phyloP scores from a whole-genome alignment of 2,797 vertebrate species.

The Eulemur mongoz region DNA sequence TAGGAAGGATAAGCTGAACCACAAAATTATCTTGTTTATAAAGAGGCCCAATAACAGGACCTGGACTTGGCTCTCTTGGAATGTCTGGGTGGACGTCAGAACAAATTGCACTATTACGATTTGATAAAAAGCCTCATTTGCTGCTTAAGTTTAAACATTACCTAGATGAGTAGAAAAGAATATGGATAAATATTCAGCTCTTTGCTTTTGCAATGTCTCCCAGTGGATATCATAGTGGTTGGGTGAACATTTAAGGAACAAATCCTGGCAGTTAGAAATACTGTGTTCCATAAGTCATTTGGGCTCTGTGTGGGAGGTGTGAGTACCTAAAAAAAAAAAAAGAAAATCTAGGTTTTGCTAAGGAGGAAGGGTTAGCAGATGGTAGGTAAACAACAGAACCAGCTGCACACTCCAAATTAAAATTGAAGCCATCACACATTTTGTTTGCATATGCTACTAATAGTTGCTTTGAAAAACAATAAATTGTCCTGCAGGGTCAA shows the following conservation, averaged over 20 bases:
- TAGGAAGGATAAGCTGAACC: not conserved
- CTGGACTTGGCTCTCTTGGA: not conserved
- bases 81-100: not conserved
- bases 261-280: not conserved
- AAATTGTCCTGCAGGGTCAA: constrained; percentile 55
- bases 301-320: not conserved
- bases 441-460: constrained; percentile 62
- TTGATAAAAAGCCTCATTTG: constrained; percentile 27
- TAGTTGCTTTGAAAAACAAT: constrained; percentile 65
- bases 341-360: not conserved
- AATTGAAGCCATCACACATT: constrained; percentile 47
- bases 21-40: not conserved
- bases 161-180: not conserved
- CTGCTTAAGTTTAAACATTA: not conserved
- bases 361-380: constrained; percentile 44
- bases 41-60: not conserved
- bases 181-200: not conserved
- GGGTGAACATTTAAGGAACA: not conserved
- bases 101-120: not conserved
- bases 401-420: constrained; percentile 47
- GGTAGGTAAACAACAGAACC: constrained; percentile 48
- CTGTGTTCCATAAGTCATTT: not conserved
- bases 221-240: not conserved
- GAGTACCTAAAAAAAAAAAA: not conserved
- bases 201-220: not conserved